These are phyloP conservation scores for Dipodomys ordii DNA, from an alignment of 2,113 vertebrate species.

Conservation along the genomic window DNA sequence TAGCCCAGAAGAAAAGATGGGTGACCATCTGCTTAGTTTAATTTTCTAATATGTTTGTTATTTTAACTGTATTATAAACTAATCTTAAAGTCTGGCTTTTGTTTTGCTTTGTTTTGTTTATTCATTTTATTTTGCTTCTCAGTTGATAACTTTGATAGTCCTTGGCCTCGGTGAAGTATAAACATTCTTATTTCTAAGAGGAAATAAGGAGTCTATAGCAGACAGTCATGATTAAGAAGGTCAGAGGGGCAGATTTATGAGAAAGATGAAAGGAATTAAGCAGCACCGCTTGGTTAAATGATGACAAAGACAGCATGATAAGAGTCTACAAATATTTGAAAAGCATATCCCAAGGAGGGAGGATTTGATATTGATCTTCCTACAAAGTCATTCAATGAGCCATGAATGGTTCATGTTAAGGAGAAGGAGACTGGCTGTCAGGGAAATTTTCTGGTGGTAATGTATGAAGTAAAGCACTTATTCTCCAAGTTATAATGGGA, in stretches of 20 bases:
- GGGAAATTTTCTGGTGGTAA: slow-evolving; percentile 54
- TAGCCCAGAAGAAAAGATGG: background rate
- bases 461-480: slow-evolving; percentile 14
- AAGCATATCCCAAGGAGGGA: slow-evolving; percentile 67
- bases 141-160: slow-evolving; percentile 27
- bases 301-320: slow-evolving; percentile 69
- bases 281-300: slow-evolving; percentile 51
- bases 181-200: slow-evolving; percentile 65
- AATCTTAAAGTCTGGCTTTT: background rate
- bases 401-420: slow-evolving; percentile 42
- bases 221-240: slow-evolving; percentile 70
- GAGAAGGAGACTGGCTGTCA: slow-evolving; percentile 47
- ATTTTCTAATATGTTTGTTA: background rate
- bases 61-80: background rate
- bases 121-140: background rate
- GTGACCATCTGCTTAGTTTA: background rate
- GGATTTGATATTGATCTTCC: slow-evolving; percentile 73
- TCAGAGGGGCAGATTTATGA: slow-evolving; percentile 73
- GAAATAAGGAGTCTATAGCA: slow-evolving; percentile 68
- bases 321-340: slow-evolving; percentile 80
- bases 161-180: slow-evolving; percentile 39
- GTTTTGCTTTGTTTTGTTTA: background rate
- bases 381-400: slow-evolving; percentile 63
- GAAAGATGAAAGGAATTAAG: slow-evolving; percentile 74
- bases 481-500: slow-evolving; percentile 40